Base-by-base conservation (phyloP, 2,888 invertebrate genomes). In the Pasiphila rectangulata region DNA sequence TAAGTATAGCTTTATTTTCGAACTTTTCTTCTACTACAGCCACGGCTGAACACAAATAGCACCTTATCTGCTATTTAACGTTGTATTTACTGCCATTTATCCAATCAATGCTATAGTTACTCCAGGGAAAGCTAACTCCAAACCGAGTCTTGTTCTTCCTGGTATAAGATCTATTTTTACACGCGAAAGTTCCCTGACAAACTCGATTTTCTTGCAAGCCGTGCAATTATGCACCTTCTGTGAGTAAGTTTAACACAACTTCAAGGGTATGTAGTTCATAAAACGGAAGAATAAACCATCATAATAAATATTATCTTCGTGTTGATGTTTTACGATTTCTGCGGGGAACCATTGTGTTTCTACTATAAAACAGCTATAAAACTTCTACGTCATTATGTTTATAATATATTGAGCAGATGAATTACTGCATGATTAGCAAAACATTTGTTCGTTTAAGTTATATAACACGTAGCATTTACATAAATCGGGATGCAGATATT, bases 291-390 rank as follows among this genome's bases (percentile, higher is more conserved):
- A 25, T 2, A 29, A 29, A 4, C 12, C 16, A 19, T 32, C 10
- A 29, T 15, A 17, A 30, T 30, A 23, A 32, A 24, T 17, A 44
- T 37, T 12, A 45, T 32, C 24, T 23, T 45, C 6, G 7, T 7
- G 27, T 13, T 10, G 32, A 32, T 1, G 45, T 16, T 46, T 46
- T 46, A 46, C 34, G 39, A 40, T 32, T 25, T 32, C 16, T 30
- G 24, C 30, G 20, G 10, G 34, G 20, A 19, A 24, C 29, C 46
- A 34, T 39, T 46, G 35, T 36, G 15, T 34, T n/a, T 46, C 20
- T 12, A 9, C 12, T 34, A 40, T 7, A 29, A 35, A 15, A 37
- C 16, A 35, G 7, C 16, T 29, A 35, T 40, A 17, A 27, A 39
- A 27, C 39, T 21, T 25, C 9, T 3, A 27, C 9, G 9, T 36